Base-by-base conservation (phyloP, 2,797 vertebrate genomes). In the Gymnothorax reevesii region DNA sequence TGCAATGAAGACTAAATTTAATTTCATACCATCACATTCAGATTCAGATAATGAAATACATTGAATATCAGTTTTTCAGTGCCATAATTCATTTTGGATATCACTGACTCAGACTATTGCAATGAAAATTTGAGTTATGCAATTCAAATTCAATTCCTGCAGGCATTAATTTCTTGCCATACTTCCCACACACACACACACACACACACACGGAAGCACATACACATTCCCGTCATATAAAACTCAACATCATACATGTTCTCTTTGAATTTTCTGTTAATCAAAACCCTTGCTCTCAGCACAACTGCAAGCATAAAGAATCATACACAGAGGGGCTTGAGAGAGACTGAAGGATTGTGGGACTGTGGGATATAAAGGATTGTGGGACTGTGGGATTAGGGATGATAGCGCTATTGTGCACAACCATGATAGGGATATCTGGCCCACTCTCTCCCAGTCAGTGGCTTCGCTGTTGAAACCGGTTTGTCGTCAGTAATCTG, bases 141-240 rank as follows among this genome's bases (percentile, higher is more conserved):
- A 59, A 8, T 59, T 8, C 8, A 59, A 59, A 59, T 59, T 9
- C 8, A 59, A 59, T 59, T 59, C 13, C 57, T 59, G 57, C 57
- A 9, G 13, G 57, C 12, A 20, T 10, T 3, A 17, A 42, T 55
- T 1, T 6, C 27, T 71, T 60, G 4, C 20, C 85, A 83, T 22
- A 54, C 13, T 27, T 22, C 54, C 22, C 42, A 54, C 15, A 84
- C 83, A 42, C 57, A 15, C 57, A 83, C 82, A 9, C 82, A 83
- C 82, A 59, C 82, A 9, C 82, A 83, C 83, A 83, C 83, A 83
- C 57, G 60, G 59, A 64, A 12, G 42, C 55, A 83, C 62, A 66
- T 17, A 66, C 62, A 66, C 22, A 66, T 20, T 5, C 62, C 22
- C 15, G 1, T 17, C 64, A n/a, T 10, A 69, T 20, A 66, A 15